Conservation (phyloP, 2,888 invertebrate genomes). For the Ethmia dodecea region DNA sequence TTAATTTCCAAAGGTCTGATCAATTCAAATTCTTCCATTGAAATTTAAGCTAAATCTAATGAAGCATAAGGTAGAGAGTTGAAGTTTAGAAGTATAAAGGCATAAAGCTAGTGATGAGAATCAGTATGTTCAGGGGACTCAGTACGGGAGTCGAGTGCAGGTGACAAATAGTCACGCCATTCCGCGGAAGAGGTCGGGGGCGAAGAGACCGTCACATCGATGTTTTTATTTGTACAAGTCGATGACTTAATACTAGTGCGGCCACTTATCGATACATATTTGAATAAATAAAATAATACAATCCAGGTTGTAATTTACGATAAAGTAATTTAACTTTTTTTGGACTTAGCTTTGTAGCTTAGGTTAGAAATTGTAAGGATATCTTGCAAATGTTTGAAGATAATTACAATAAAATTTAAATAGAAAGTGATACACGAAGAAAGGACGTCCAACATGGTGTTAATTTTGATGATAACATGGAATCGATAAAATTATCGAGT, state of each 20-base stretch:
- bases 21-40: neutral
- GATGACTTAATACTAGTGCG: constrained; percentile 70
- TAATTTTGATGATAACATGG: too few relatives aligned
- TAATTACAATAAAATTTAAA: too few relatives aligned
- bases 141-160: constrained; percentile 71
- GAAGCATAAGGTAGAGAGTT: rapidly evolving
- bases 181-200: constrained; percentile 62
- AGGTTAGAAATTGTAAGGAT: too few relatives aligned
- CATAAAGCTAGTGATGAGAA: constrained; percentile 52
- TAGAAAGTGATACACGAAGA: too few relatives aligned
- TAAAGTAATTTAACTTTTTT: too few relatives aligned
- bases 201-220: constrained; percentile 62
- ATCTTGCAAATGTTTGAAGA: too few relatives aligned
- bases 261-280: constrained; percentile 35
- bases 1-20: neutral
- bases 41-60: constrained; percentile 24
- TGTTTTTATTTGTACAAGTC: constrained; percentile 64
- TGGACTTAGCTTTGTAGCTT: too few relatives aligned
- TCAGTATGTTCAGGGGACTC: constrained; percentile 63
- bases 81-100: constrained; percentile 13
- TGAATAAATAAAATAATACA: too few relatives aligned
- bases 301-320: too few relatives aligned
- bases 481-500: constrained; percentile 28
- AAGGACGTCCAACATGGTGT: too few relatives aligned
- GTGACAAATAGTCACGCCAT: constrained; percentile 76